Base-by-base conservation (phyloP, 2,113 vertebrate species). In the Miniopterus natalensis region DNA sequence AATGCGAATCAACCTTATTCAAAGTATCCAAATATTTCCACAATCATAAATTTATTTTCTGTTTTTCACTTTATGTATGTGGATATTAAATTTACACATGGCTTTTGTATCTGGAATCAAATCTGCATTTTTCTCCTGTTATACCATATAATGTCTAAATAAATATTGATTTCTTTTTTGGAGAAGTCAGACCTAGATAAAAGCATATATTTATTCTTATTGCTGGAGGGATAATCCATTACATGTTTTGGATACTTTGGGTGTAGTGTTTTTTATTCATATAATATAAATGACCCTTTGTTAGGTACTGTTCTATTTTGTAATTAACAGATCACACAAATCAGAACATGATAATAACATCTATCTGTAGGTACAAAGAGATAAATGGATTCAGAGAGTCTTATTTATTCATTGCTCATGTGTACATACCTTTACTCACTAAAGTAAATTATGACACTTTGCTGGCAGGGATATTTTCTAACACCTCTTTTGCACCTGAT, bases 21-120 rank as follows among this genome's bases (percentile, higher is more conserved):
- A 93, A 93, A 93, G 77, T 86, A 84, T 85, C 63, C 74, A 91
- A 95, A 91, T 93, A 92, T 73, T 86, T 96, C 83, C 51, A 90
- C 53, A 75, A 45, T 74, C 78, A 93, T 65, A 90, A 85, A 87
- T 92, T 75, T 75, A 90, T 92, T 78, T 85, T 51, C 79, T 80
- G 57, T 84, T 83, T 47, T 84, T 66, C 51, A 90, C 49, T 85
- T 79, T 84, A 80, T 83, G 45, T 53, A 92, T 92, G 90, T 95
- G 93, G 87, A 88, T 93, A 96, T 94, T 92, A 92, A 92, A 92
- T 95, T 95, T 90, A 80, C 65, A 95, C 5, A 57, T 89, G 47
- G 65, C 53, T 92, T 97, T 96, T 86, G 93, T 65, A 93, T 71
- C 65, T 95, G 13, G 78, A 92, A 90, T 89, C 42, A 89, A 93